Conservation (phyloP, 2,797 vertebrate genomes). For the Pseudochaenichthys georgianus region DNA sequence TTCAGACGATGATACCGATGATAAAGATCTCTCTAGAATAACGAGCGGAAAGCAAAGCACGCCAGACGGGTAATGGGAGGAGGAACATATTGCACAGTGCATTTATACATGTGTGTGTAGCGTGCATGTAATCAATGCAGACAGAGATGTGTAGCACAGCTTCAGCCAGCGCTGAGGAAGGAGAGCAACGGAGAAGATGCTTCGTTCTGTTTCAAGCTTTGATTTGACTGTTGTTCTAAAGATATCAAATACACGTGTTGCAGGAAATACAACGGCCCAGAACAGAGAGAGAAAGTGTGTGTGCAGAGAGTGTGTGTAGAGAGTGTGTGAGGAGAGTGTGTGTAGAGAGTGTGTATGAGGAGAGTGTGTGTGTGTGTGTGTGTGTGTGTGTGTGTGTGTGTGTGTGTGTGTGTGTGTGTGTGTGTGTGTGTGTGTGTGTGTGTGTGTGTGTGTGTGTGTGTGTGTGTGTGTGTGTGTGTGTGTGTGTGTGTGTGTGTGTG, state of each 20-base stretch:
- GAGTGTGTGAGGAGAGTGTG: background rate
- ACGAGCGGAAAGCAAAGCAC: background rate
- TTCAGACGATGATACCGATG: background rate
- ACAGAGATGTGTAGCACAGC: background rate
- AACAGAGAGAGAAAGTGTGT: background rate
- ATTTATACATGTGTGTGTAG: background rate
- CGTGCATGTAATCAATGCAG: background rate
- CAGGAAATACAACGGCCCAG: background rate
- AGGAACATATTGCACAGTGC: background rate
- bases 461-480: no score
- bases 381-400: background rate
- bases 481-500: no score
- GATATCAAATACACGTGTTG: constrained; percentile 7
- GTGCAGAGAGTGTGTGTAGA: background rate
- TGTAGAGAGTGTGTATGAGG: background rate
- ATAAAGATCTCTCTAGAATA: background rate
- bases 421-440: no score
- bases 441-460: no score
- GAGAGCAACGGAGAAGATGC: background rate
- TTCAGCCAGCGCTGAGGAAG: background rate
- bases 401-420: no score
- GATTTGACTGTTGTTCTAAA: background rate
- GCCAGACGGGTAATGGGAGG: background rate
- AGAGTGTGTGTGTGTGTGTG: background rate
- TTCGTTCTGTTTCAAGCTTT: background rate